Base-by-base conservation (phyloP, 2,797 vertebrate genomes). In the Nyctalus aviator region DNA sequence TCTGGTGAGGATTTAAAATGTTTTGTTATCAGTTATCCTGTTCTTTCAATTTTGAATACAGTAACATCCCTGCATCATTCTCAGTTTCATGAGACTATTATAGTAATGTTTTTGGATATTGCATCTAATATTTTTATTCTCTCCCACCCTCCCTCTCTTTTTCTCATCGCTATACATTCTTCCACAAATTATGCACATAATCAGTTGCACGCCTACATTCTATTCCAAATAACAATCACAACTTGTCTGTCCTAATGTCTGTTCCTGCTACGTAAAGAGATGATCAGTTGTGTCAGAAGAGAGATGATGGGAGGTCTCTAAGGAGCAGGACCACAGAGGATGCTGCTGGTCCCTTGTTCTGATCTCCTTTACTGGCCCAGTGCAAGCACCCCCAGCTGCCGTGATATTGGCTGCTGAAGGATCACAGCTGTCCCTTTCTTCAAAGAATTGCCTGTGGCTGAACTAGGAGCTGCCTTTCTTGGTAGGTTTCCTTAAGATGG, bases 301-400 rank as follows among this genome's bases (percentile, higher is more conserved):
- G 59, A 81, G 53, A 25, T 53, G 69, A 72, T 69, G 32, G 59
- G 32, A 23, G 48, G 8, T 88, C 89, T 89, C 88, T 11, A 46
- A 37, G 71, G 92, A 91, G 7, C 8, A 66, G 57, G 2, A 25
- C 20, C 1, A 0, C 23, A n/a, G 62, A 17, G 8, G 48, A 17
- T n/a, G 30, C 48, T 88, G 23, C 50, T 46, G 62, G 46, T 57
- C 48, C 5, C 35, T 46, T 11, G 41, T 62, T 71, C 53, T 95
- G 76, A 90, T 97, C 93, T 79, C 77, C 48, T 91, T 94, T 84
- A 10, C 93, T 94, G 91, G 69, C 55, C 81, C 84, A 79, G 32
- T 87, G 86, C 78, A 75, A 68, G 2, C 95, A 66, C 83, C n/a
- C 72, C 81, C 81, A 83, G 81, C 94, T 96, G 91, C 87, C 78